Conservation (phyloP, 92 coral and sea anemone species). For the Siderastrea siderea region DNA sequence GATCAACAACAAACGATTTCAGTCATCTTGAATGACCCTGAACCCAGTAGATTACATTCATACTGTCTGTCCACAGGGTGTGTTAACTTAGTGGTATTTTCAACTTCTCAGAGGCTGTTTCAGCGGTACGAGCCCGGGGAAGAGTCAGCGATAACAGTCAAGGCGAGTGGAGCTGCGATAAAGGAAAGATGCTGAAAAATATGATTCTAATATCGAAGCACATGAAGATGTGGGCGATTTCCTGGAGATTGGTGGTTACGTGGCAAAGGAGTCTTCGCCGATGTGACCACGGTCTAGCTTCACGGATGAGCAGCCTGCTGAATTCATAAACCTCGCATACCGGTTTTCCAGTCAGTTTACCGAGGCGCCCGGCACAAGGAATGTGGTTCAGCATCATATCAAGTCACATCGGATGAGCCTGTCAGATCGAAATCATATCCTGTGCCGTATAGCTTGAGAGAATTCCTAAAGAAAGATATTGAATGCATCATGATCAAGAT, state of each 20-base stretch:
- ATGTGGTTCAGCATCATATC: conserved; percentile 36
- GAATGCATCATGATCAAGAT: conserved; percentile 64
- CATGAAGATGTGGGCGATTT: conserved; percentile 1
- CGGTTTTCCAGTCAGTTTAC: conserved; percentile 40
- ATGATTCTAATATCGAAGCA: no score
- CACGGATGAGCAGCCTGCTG: not conserved
- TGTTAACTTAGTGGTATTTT: no score
- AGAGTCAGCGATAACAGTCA: no score
- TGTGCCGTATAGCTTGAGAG: conserved; percentile 54
- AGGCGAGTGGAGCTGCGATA: no score
- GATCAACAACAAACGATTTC: no score
- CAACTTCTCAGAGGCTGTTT: no score
- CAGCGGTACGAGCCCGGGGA: no score
- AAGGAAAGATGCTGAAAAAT: no score
- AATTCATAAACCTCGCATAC: conserved; percentile 8
- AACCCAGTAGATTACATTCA: no score
- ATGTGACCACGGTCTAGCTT: not conserved
- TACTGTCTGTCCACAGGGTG: no score
- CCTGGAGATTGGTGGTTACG: conserved; percentile 28
- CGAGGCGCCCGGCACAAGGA: conserved; percentile 56
- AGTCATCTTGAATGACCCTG: no score
- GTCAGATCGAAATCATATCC: conserved; percentile 50
- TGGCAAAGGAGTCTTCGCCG: conserved; percentile 29
- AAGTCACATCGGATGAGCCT: conserved; percentile 31
- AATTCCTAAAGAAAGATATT: conserved; percentile 45